Evolutionary conservation across 2,888 invertebrate species (phyloP).

Genomic region (Drosophila putrida): DNA sequence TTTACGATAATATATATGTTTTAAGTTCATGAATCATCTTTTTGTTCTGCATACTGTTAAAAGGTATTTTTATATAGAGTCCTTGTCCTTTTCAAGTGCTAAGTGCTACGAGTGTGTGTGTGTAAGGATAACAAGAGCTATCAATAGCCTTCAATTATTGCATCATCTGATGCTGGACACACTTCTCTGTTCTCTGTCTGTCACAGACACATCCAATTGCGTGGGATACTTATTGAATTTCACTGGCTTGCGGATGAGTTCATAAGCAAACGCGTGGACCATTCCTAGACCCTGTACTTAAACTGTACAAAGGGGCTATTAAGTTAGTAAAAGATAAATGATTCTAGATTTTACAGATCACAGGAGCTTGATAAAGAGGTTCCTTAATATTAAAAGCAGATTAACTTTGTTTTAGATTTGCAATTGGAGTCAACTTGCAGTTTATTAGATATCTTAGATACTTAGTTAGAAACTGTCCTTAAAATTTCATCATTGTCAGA

Average conservation of each 20-base stretch:
- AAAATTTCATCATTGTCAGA: too few species aligned
- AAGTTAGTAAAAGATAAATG: too few species aligned
- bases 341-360: too few species aligned
- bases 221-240: slow-evolving; percentile 19
- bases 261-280: slow-evolving; percentile 10
- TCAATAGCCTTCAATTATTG: slow-evolving; percentile 7
- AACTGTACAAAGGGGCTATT: too few species aligned
- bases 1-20: background rate
- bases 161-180: slow-evolving; percentile 13
- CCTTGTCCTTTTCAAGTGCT: background rate
- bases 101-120: background rate
- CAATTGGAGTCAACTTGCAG: too few species aligned
- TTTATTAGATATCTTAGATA: background rate
- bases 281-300: too few species aligned
- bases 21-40: background rate
- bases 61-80: too few species aligned
- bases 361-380: too few species aligned
- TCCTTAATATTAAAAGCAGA: too few species aligned
- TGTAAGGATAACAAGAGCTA: background rate
- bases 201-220: slow-evolving; percentile 6
- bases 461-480: too few species aligned
- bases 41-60: background rate
- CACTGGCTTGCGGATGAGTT: slow-evolving; percentile 19
- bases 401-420: too few species aligned
- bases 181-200: slow-evolving; percentile 7